Percentiles rank a stretch among this genome's conserved stretches.
Evolutionary conservation across 1,140 invertebrate species (phyloP).

Genomic region (Drosophila ercepeae): DNA sequence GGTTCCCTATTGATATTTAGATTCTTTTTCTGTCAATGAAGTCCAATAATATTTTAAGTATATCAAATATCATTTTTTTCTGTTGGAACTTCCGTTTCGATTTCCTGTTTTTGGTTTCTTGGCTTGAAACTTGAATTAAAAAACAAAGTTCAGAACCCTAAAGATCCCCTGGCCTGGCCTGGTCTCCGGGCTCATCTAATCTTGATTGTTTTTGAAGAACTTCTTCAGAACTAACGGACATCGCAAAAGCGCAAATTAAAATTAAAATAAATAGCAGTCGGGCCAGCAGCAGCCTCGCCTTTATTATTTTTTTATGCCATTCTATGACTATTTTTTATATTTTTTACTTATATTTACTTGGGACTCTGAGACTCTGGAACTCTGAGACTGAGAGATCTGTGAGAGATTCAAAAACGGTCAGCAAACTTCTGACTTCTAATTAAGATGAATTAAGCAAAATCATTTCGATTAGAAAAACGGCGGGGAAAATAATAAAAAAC

Average conservation of each 20-base stretch:
- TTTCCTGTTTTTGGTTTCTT: conserved; percentile 2
- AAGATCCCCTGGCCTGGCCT: not conserved
- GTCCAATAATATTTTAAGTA: too few relatives aligned
- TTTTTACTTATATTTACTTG: conserved; percentile 51
- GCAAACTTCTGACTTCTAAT: conserved; percentile 69
- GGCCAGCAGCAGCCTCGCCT: conserved; percentile 22
- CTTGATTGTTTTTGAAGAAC: conserved; percentile 24
- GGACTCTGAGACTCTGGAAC: conserved; percentile 10
- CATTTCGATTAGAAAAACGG: conserved; percentile 75
- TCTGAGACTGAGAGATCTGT: conserved; percentile 15
- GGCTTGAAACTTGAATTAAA: conserved; percentile 6
- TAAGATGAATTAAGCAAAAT: conserved; percentile 83
- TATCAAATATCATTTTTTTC: too few relatives aligned
- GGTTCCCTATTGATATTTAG: too few relatives aligned
- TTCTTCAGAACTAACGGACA: conserved; percentile 29
- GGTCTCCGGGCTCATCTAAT: too few relatives aligned
- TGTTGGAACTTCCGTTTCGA: conserved; percentile 11
- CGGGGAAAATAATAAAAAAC: conserved; percentile 5
- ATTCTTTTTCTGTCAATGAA: too few relatives aligned
- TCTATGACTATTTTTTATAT: conserved; percentile 5
- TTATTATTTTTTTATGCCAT: conserved; percentile 9
- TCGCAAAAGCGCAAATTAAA: conserved; percentile 67
- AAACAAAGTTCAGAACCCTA: not conserved
- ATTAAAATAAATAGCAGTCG: conserved; percentile 74
- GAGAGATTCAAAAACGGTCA: conserved; percentile 48